Percentiles rank a stretch among this genome's conserved stretches.
These are phyloP conservation scores for Gallinago paraguaiae DNA, from an alignment of 2,113 vertebrate genomes.

Conservation along the genomic window DNA sequence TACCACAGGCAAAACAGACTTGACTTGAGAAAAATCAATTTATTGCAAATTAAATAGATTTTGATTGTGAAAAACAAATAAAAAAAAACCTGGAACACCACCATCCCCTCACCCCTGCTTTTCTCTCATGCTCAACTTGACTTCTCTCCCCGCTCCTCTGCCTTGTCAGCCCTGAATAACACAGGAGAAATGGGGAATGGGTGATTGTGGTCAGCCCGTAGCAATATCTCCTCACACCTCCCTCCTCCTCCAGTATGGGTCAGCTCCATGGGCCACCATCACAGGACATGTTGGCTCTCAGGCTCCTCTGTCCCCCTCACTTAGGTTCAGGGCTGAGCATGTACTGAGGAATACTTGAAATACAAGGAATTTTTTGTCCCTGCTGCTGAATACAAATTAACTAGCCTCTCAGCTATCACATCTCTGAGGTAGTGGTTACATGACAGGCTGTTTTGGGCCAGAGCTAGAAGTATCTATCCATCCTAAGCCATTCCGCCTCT, in stretches of 20 bases:
- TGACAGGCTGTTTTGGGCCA: not conserved
- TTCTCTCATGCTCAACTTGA: not conserved
- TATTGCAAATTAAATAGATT: not conserved
- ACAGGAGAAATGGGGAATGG: accelerated
- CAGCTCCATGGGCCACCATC: too few relatives aligned
- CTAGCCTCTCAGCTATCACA: not conserved
- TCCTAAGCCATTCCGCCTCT: not conserved
- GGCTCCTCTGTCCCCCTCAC: not conserved
- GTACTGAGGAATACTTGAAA: not conserved
- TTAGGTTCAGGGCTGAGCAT: not conserved
- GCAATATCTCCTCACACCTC: too few relatives aligned
- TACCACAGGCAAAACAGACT: not conserved
- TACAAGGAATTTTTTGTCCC: not conserved
- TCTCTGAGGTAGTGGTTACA: not conserved
- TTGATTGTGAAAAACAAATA: not conserved
- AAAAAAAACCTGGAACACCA: not conserved
- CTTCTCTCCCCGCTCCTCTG: not conserved
- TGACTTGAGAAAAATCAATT: not conserved
- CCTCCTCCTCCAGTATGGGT: too few relatives aligned
- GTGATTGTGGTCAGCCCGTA: too few relatives aligned
- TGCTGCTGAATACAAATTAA: not conserved
- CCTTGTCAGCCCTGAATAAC: not conserved
- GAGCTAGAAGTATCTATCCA: not conserved
- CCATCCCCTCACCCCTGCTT: accelerated
- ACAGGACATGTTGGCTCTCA: accelerated